These are phyloP conservation scores for Stegostoma tigrinum DNA, from an alignment of 2,113 vertebrate species.

Conservation along the genomic window DNA sequence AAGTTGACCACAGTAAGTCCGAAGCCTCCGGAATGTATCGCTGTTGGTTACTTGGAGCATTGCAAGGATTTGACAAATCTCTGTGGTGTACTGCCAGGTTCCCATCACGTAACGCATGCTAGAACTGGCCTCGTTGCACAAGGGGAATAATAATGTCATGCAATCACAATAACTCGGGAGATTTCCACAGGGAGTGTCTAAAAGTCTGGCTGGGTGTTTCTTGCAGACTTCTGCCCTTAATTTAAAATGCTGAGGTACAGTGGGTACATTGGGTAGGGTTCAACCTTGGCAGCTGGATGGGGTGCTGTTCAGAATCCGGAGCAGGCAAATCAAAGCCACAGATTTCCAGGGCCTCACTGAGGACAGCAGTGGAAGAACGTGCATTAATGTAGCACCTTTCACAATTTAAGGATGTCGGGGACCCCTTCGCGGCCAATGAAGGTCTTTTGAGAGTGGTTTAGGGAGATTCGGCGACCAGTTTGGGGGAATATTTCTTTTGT, in stretches of 20 bases:
- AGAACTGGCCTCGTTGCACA: neutral
- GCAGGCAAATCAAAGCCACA: neutral
- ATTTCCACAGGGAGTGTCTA: neutral
- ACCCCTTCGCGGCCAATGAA: neutral
- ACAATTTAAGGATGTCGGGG: neutral
- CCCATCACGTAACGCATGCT: neutral
- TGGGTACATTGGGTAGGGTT: too few species aligned
- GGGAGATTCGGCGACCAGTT: neutral
- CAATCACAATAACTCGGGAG: neutral
- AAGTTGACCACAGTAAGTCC: neutral
- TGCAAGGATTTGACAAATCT: neutral
- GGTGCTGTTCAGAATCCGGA: neutral
- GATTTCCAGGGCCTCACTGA: neutral
- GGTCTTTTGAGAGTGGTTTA: neutral
- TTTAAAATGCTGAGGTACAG: neutral
- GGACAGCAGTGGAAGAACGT: neutral
- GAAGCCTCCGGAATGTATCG: neutral
- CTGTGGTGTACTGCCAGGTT: neutral
- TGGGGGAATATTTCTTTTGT: neutral
- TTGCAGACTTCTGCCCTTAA: neutral
- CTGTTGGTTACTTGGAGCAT: neutral
- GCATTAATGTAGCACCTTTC: neutral
- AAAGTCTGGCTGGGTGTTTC: neutral
- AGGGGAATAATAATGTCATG: neutral
- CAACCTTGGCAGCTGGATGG: neutral